Evolutionary conservation across 1,140 invertebrate genomes (phyloP), one percentile per base, ranked within the genome.

Genomic region (Ostrea edulis): DNA sequence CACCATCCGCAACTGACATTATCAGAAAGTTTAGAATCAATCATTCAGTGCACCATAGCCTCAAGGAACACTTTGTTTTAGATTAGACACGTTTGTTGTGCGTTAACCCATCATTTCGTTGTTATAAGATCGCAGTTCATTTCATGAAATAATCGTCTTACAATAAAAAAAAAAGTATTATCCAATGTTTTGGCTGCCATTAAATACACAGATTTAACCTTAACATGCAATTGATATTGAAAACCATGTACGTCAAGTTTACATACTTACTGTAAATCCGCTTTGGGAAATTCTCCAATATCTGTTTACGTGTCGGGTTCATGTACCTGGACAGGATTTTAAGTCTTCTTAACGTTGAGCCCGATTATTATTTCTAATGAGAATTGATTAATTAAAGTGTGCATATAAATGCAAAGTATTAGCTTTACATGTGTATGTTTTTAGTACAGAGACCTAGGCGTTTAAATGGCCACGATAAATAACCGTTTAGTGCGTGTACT

Each of bases 181-280:
- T 77, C 68, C 68, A 12, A 14, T 14, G 68, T 77, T 77, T 77
- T 77, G 68, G 68, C 22, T 35, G 68, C 25, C 25, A 77, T 35
- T 14, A 29, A 68, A 77, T 77, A 25, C 25, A 77, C 68, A 77
- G 29, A 77, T 77, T 77, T 12, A 77, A 29, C 29, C 9, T 77
- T 7, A 77, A 25, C 68, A 77, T 29, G 68, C 68, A 77, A 35
- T 44, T 44, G 35, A 44, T 14, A 35, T 29, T 77, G 55, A 20
- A 35, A 77, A 77, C 11, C 22, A 77, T 77, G 22, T 35, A 62
- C n/a, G 58, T 62, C 17, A 20, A 62, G 14, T 62, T 62, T 20
- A 62, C n/a, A 17, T 62, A 17, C 58, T 14, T 62, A 62, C 58
- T 5, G n/a, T 8, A 17, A 62, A 20, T 62, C n/a, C 14, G n/a